Evolutionary conservation across 2,888 invertebrate species (phyloP), one percentile per base, ranked within the genome.

Genomic region (Euphydryas editha): DNA sequence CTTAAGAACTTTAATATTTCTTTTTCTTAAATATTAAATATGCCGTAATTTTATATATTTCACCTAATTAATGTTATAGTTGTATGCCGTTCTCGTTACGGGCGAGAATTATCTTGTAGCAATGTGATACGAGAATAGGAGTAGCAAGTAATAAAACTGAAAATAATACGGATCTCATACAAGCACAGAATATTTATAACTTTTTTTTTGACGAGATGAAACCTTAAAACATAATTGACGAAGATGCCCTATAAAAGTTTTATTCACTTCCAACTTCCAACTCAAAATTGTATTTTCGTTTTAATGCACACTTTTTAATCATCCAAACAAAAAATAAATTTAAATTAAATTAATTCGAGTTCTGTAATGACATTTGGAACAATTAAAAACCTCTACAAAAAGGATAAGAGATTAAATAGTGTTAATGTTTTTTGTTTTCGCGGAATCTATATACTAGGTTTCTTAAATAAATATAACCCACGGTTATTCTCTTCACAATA

Each of bases 151-250:
- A 3, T 59, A 44, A 17, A 30, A 59, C 47, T 30, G 36, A 36
- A 36, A 30, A 44, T 18, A 58, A 1, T 21, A 58, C 42, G 17
- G 44, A 58, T 24, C 24, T 30, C 15, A 46, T 44, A 17, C 30
- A 11, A 46, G 30, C 21, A 58, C 39, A 17, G 44, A 46, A 46
- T 46, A 46, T n/a, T 46, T 46, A n/a, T 15, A 46, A 46, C n/a
- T 39, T 11, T 39, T 39, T 39, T 39, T 18, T 59, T 51, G 21
- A 55, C 20, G 54, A 54, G 44, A 62, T 59, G 62, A 65, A 65
- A 65, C 65, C 68, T 36, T 39, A 56, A 65, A 62, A 62, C 11
- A 59, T 59, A 59, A 62, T 56, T 65, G 59, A 65, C 58, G 37
- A 64, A 64, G 60, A 63, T 58, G 30, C 57, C 44, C 60, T 24